Percentiles rank a stretch among this genome's conserved stretches.
Evolutionary conservation across 2,888 invertebrate species (phyloP).

Genomic region (Agrotis exclamationis): DNA sequence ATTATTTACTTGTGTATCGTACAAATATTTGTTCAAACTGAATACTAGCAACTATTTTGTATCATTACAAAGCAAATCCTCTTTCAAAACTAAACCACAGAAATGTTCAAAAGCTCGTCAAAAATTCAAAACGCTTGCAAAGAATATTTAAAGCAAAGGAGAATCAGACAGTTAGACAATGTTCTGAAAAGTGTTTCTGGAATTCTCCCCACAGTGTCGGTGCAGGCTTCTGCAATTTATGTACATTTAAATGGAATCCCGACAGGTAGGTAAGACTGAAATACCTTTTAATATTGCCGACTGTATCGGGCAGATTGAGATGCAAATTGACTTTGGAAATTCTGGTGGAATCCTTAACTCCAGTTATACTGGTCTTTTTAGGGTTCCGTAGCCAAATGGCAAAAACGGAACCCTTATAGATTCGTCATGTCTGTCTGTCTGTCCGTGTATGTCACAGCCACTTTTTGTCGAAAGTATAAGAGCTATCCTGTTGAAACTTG

Average conservation of each 20-base stretch:
- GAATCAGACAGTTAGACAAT: conserved; percentile 39
- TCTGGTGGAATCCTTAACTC: conserved; percentile 16
- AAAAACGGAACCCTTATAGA: no score
- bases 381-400: no score
- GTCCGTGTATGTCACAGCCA: no score
- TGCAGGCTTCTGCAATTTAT: conserved; percentile 57
- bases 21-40: not conserved
- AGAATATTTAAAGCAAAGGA: conserved; percentile 36
- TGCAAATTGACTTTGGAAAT: conserved; percentile 31
- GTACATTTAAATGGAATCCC: conserved; percentile 63
- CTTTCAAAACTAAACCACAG: not conserved
- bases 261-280: conserved; percentile 23
- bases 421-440: no score
- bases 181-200: conserved; percentile 29
- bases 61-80: not conserved
- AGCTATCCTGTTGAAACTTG: no score
- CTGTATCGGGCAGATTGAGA: conserved; percentile 39
- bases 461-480: no score
- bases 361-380: conserved; percentile 9
- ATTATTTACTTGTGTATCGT: no score
- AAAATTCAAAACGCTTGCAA: conserved; percentile 22
- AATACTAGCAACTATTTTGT: not conserved
- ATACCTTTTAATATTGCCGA: conserved; percentile 28
- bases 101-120: conserved; percentile 5
- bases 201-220: conserved; percentile 35